Evolutionary conservation across 2,797 vertebrate species (phyloP).

Genomic region (Rhinogobio ventralis): DNA sequence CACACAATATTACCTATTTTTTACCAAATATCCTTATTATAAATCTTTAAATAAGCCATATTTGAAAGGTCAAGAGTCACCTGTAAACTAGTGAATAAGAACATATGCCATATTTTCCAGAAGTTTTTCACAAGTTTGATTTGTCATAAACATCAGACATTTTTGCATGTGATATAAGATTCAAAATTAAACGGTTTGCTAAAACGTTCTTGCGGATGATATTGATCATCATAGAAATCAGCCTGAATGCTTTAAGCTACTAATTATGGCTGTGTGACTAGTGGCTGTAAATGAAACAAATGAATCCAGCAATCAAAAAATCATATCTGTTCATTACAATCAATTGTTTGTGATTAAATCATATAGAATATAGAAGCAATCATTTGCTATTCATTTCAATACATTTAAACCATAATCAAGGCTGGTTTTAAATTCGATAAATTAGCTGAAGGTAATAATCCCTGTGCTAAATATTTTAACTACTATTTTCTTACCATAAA

Average conservation of each 20-base stretch:
- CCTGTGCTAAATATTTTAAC: neutral
- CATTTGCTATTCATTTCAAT: conserved; percentile 2
- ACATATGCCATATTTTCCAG: neutral
- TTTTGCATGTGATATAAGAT: neutral
- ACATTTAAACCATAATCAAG: neutral
- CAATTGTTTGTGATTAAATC: neutral
- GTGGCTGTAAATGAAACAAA: neutral
- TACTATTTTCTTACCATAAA: neutral
- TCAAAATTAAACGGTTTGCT: neutral
- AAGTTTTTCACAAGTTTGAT: neutral
- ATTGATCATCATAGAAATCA: neutral
- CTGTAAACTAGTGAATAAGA: neutral
- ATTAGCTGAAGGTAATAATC: neutral
- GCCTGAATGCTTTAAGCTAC: neutral
- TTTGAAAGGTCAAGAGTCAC: neutral
- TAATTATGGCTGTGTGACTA: neutral
- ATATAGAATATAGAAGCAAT: neutral
- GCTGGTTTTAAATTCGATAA: neutral
- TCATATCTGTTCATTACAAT: neutral
- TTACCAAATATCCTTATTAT: neutral
- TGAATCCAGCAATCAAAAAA: neutral
- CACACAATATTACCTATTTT: no score
- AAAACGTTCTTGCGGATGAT: neutral
- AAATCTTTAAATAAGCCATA: neutral
- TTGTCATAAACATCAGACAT: no score